Evolutionary conservation across 2,888 invertebrate species (phyloP).

Genomic region (Nycteola revayana): DNA sequence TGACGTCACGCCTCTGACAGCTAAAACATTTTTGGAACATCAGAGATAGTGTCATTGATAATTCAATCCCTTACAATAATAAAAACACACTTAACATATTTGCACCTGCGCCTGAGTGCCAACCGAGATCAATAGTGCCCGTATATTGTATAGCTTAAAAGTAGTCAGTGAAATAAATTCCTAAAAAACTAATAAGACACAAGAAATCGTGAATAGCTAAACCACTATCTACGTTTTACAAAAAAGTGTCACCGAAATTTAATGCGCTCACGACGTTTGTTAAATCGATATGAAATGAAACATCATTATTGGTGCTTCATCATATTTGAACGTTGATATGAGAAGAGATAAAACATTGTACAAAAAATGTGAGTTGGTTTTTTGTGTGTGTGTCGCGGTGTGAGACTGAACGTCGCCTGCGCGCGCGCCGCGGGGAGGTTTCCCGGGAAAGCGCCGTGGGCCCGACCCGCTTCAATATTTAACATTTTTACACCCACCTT

Average conservation of each 20-base stretch:
- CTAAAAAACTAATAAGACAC: slow-evolving; percentile 15
- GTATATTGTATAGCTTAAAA: slow-evolving; percentile 49
- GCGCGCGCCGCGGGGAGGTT: slow-evolving; percentile 74
- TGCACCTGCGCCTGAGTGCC: slow-evolving; percentile 79
- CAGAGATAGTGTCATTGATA: slow-evolving; percentile 80
- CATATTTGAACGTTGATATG: slow-evolving; percentile 69
- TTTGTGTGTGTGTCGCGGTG: slow-evolving; percentile 65
- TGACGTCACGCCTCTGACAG: slow-evolving; percentile 81
- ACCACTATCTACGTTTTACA: slow-evolving; percentile 32
- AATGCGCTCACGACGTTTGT: slow-evolving; percentile 55
- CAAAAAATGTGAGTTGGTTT: slow-evolving; percentile 65
- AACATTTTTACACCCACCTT: slow-evolving; percentile 74
- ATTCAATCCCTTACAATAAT: slow-evolving; percentile 80
- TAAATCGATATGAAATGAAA: slow-evolving; percentile 73
- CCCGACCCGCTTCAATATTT: slow-evolving; percentile 72
- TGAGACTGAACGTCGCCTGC: slow-evolving; percentile 76
- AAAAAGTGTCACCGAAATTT: slow-evolving; percentile 64
- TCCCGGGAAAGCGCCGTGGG: slow-evolving; percentile 69
- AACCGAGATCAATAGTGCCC: slow-evolving; percentile 61
- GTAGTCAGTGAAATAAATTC: slow-evolving; percentile 31
- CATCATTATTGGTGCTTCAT: slow-evolving; percentile 81
- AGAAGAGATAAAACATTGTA: slow-evolving; percentile 63
- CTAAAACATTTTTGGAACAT: slow-evolving; percentile 79
- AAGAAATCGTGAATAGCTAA: slow-evolving; percentile 31
- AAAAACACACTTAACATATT: slow-evolving; percentile 81